Percentiles rank a stretch among this genome's conserved stretches.
phyloP scores from a whole-genome alignment of 2,113 vertebrate species.

The Cheilinus undulatus region DNA sequence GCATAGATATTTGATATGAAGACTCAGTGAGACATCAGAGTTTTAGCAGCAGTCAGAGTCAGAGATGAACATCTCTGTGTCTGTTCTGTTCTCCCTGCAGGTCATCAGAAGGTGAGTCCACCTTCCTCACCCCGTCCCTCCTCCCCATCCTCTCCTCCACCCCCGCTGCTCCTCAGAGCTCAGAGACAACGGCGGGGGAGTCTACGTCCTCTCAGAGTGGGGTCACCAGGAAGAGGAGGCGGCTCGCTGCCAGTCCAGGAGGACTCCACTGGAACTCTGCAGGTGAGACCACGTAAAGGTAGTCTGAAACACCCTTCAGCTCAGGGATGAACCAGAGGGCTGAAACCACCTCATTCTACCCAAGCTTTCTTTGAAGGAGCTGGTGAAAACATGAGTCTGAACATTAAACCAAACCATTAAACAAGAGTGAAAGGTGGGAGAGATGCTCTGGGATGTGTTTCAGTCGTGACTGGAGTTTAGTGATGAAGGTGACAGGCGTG shows the following conservation, averaged over 20 bases:
- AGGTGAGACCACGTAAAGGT: slow-evolving; percentile 71
- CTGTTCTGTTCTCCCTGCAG: slow-evolving; percentile 40
- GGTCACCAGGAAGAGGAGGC: slow-evolving; percentile 79
- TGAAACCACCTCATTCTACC: no score
- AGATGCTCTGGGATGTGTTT: no score
- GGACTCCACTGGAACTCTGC: slow-evolving; percentile 85
- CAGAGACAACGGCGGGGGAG: slow-evolving; percentile 24
- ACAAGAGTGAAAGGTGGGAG: no score
- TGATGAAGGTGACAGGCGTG: neutral
- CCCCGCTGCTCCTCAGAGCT: slow-evolving; percentile 4
- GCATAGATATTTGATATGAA: no score
- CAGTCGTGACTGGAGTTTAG: no score
- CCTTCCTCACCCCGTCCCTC: slow-evolving; percentile 62
- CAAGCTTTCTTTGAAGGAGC: no score
- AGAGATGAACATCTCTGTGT: neutral
- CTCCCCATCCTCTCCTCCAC: slow-evolving; percentile 69
- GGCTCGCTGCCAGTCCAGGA: slow-evolving; percentile 83
- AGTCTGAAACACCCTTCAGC: no score
- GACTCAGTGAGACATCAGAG: no score
- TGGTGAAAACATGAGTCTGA: no score
- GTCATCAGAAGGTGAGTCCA: slow-evolving; percentile 44
- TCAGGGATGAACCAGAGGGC: no score
- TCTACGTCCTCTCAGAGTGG: slow-evolving; percentile 43
- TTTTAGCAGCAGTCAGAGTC: no score
- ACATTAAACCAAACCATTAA: no score